Base-by-base conservation (phyloP, 2,797 vertebrate species). In the Uromys caudimaculatus region DNA sequence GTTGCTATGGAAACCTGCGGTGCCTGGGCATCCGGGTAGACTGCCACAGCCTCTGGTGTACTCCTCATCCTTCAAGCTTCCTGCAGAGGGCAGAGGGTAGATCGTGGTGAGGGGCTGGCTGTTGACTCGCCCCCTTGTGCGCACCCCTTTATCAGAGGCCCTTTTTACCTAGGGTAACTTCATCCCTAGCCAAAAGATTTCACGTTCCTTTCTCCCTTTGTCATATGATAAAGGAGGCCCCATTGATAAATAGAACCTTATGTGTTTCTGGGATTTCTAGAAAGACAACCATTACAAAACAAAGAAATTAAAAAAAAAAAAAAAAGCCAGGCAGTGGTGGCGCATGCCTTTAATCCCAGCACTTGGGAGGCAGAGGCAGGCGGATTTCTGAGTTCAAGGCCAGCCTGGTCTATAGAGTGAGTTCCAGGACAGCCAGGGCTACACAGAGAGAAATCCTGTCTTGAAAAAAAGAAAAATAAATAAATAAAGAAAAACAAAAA, bases 1-100 rank as follows among this genome's bases (percentile, higher is more conserved):
- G 58, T 96, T 91, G 83, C 81, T 93, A 64, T 98, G 97, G 79
- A 98, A 98, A 52, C 97, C 97, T 0, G 75, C 54, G 29, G 89
- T 77, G 67, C 96, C 97, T 0, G 97, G 97, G 44, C 97, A 98
- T 58, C 97, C 97, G 0, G 97, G 96, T 52, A 98, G 96, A 52
- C n/a, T 17, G 76, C 97, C 97, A 8, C 97, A 98, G 92, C 97
- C 97, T 0, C 71, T 89, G 19, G 32, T 5, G 44, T 97, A 50
- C 21, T 6, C 64, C 10, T 97, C 97, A 1, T 97, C 92, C 2
- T 0, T 5, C 7, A 19, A 0, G 29, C 2, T 67, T 0, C 1
- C 97, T 98, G 44, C 14, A 67, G 50, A 7, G 23, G 73, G 54
- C 1, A 56, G 47, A 79, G 60, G 77, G 73, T 58, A 94, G 35